Conservation (phyloP, 2,113 vertebrate genomes). For the Callaeas wilsoni region DNA sequence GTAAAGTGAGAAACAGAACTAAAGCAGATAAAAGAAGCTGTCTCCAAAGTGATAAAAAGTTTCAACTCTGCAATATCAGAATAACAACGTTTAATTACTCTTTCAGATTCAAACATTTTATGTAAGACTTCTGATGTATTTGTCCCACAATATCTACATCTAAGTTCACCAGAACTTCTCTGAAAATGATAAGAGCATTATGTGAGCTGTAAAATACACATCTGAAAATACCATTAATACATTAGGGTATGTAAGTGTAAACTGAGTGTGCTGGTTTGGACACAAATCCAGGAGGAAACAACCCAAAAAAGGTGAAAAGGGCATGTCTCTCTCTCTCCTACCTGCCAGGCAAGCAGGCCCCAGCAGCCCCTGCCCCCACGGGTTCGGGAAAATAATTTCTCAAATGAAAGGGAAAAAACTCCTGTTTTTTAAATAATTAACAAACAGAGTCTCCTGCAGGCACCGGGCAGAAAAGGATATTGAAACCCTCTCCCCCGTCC, state of each 20-base stretch:
- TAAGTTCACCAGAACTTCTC: not conserved
- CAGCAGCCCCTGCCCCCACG: no score
- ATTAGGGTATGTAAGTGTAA: not conserved
- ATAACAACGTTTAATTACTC: not conserved
- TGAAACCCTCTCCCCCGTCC: no score
- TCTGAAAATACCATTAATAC: not conserved
- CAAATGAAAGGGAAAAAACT: no score
- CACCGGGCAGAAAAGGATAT: no score
- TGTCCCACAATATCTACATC: not conserved
- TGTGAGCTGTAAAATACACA: not conserved
- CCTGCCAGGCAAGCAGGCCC: no score
- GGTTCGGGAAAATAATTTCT: no score
- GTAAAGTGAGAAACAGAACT: not conserved
- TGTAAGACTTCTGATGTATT: not conserved
- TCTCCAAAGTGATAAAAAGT: not conserved
- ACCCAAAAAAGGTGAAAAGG: no score
- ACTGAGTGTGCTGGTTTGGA: no score
- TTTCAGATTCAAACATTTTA: not conserved
- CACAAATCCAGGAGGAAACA: no score
- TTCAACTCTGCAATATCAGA: not conserved
- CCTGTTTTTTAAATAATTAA: no score
- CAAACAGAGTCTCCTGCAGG: no score
- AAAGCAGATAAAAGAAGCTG: not conserved
- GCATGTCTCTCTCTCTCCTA: no score
- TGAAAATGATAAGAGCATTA: not conserved